These are phyloP conservation scores for Cheilosia scutellata DNA, from an alignment of 2,888 invertebrate species.

Conservation along the genomic window DNA sequence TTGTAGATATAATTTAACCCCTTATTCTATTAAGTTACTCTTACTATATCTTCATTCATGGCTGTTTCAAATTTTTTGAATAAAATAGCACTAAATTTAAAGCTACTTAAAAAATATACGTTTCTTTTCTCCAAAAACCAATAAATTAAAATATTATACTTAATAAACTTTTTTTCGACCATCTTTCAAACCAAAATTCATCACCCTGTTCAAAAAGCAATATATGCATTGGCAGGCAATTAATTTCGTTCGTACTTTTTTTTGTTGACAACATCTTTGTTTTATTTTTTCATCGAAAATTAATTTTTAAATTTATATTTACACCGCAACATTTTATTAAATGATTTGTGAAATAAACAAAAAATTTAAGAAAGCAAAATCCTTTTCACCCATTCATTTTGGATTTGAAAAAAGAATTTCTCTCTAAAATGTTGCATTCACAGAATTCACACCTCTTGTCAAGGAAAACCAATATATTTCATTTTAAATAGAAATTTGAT, in stretches of 20 bases:
- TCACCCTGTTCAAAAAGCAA: slow-evolving; percentile 9
- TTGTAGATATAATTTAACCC: too few relatives aligned
- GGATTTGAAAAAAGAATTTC: not conserved
- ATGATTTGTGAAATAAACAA: slow-evolving; percentile 2
- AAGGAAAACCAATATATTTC: not conserved
- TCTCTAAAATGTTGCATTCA: not conserved
- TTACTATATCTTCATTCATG: too few relatives aligned
- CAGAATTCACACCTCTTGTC: not conserved
- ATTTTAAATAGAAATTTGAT: slow-evolving; percentile 10
- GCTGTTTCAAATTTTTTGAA: too few relatives aligned
- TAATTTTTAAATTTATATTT: not conserved
- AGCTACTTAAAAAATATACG: too few relatives aligned
- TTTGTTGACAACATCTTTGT: slow-evolving; percentile 4
- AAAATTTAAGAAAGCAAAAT: too few relatives aligned
- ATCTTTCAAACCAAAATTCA: too few relatives aligned
- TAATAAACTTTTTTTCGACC: too few relatives aligned
- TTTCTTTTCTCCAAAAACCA: too few relatives aligned
- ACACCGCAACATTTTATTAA: not conserved
- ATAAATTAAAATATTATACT: too few relatives aligned
- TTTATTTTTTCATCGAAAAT: slow-evolving; percentile 2
- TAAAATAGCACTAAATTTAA: too few relatives aligned
- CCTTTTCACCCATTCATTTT: not conserved
- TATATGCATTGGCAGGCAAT: not conserved
- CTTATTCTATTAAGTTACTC: too few relatives aligned
- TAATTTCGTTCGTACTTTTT: not conserved